Evolutionary conservation across 2,888 invertebrate genomes (phyloP), one percentile per base, ranked within the genome.

Genomic region (Leptopilina myrica): DNA sequence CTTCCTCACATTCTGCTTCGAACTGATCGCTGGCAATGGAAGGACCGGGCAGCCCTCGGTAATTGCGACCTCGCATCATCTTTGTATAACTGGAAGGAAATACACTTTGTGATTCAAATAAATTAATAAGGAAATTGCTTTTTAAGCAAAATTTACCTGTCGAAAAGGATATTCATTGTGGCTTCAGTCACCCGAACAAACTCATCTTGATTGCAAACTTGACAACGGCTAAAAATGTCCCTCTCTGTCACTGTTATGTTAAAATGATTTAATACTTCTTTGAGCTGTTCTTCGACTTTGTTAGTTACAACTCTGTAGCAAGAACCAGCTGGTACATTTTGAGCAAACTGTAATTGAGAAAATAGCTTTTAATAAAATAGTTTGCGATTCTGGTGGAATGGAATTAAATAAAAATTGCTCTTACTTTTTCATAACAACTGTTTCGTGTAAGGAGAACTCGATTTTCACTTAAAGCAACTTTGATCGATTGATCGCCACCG

Each of bases 161-260:
- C 79, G 1, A 86, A 85, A 46, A 93, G 84, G 12, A 89, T 86
- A 15, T 88, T 81, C 92, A 93, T 92, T 9, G 92, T 90, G 0
- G 91, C 88, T 78, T 89, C 90, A 1, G 92, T 87, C 15, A 93
- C 87, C 86, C 92, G 90, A 5, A 92, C 89, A 83, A 93, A 94
- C 81, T 91, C 92, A 76, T 92, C 91, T 33, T 90, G 87, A 85
- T 94, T 94, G 85, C 94, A 94, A n/a, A 88, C 85, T 92, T 93
- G 94, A 91, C 97, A 97, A 85, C 96, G 93, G 86, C 94, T 95
- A 86, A 96, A 95, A 81, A 96, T 93, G 91, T 96, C 94, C 81
- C 93, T 93, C 88, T 94, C 93, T 49, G 93, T 93, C 73, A 96
- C 93, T 65, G 90, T 89, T 79, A 97, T 93, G 88, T 95, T 94